These are phyloP conservation scores for Indicator maculatus DNA, from an alignment of 2,113 vertebrate species.

Conservation along the genomic window DNA sequence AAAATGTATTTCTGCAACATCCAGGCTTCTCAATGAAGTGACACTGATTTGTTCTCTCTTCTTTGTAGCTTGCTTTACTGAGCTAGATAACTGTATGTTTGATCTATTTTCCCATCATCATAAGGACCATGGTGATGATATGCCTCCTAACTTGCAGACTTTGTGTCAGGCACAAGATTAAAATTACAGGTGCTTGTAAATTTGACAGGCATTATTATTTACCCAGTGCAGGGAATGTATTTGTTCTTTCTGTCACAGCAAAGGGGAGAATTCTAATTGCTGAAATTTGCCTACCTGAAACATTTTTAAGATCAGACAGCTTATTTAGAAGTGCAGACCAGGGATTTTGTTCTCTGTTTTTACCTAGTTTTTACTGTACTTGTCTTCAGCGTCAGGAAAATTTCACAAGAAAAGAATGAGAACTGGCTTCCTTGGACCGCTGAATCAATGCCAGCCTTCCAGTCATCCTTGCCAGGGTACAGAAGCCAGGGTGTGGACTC, in stretches of 20 bases:
- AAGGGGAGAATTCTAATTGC: not conserved
- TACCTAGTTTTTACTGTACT: not conserved
- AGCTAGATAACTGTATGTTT: not conserved
- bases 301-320: not conserved
- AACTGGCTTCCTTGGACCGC: not conserved
- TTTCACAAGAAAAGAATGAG: not conserved
- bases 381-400: not conserved
- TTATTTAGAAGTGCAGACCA: not conserved
- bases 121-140: not conserved
- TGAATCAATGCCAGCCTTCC: not conserved
- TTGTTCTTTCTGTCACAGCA: not conserved
- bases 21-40: not conserved
- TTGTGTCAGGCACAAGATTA: not conserved
- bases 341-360: not conserved
- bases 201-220: not conserved
- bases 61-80: not conserved
- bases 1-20: slow-evolving; percentile 56
- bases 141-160: not conserved
- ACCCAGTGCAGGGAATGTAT: not conserved
- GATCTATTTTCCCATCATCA: not conserved
- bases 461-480: not conserved
- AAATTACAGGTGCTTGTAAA: fast-evolving
- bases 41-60: not conserved
- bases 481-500: not conserved
- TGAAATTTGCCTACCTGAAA: not conserved